These are phyloP conservation scores for Temnothorax longispinosus DNA, from an alignment of 1,140 invertebrate species.

Conservation along the genomic window DNA sequence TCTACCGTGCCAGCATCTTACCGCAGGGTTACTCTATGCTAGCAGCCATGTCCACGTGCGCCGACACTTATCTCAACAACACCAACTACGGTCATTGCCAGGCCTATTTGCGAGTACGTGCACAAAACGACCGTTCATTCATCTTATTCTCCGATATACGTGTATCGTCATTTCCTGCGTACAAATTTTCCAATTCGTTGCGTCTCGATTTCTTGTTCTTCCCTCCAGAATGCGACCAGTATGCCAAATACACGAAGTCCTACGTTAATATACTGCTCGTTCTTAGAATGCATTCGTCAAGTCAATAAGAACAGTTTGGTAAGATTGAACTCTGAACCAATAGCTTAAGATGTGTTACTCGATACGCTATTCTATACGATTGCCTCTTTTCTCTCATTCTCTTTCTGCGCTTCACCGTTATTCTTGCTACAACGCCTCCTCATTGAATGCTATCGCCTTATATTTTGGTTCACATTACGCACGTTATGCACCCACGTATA, in stretches of 20 bases:
- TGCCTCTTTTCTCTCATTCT: not conserved
- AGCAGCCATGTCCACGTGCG: slow-evolving; percentile 75
- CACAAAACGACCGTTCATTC: slow-evolving; percentile 1
- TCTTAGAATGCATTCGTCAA: slow-evolving; percentile 81
- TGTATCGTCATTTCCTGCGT: not conserved
- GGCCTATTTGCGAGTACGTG: slow-evolving; percentile 75
- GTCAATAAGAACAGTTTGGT: slow-evolving; percentile 81
- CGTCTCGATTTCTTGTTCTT: not conserved
- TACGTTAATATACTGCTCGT: slow-evolving; percentile 78
- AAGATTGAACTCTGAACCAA: slow-evolving; percentile 58
- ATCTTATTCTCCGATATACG: not conserved
- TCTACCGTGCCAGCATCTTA: slow-evolving; percentile 76
- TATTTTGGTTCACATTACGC: not conserved
- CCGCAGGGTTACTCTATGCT: slow-evolving; percentile 75
- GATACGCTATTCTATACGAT: slow-evolving; percentile 20
- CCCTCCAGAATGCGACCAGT: slow-evolving; percentile 75
- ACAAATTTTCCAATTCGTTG: slow-evolving; percentile 14
- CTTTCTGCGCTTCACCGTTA: not conserved
- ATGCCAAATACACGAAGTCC: slow-evolving; percentile 59
- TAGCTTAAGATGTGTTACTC: slow-evolving; percentile 14
- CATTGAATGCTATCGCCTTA: not conserved
- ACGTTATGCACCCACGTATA: not conserved
- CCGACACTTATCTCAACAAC: slow-evolving; percentile 76
- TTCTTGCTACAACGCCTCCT: not conserved
- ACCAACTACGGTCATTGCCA: slow-evolving; percentile 78